phyloP scores from a whole-genome alignment of 2,888 invertebrate genomes.

The Chrysomela aeneicollis region DNA sequence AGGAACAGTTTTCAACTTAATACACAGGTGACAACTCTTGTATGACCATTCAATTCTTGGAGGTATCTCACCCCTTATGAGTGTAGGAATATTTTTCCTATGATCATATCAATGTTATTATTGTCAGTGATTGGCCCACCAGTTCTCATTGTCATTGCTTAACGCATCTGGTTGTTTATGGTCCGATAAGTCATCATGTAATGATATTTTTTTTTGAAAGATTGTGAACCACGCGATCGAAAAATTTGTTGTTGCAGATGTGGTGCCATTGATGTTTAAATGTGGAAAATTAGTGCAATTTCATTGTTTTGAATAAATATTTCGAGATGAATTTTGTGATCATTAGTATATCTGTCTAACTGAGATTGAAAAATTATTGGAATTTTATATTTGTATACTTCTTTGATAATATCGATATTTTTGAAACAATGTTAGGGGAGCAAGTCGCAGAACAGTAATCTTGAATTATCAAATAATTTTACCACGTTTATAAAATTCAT shows the following conservation, averaged over 20 bases:
- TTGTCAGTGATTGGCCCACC: too few relatives aligned
- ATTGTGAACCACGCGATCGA: background rate
- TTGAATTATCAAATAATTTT: background rate
- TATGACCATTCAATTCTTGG: too few relatives aligned
- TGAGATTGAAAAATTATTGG: slow-evolving; percentile 10
- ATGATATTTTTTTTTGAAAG: background rate
- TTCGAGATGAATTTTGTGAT: slow-evolving; percentile 8
- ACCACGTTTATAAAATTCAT: background rate
- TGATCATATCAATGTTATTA: too few relatives aligned
- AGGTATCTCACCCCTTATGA: too few relatives aligned
- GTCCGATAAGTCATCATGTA: too few relatives aligned
- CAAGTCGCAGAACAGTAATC: slow-evolving; percentile 2
- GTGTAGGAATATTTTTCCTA: too few relatives aligned
- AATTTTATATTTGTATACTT: slow-evolving; percentile 19
- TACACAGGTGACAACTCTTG: too few relatives aligned
- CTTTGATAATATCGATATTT: slow-evolving; percentile 4
- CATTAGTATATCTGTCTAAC: slow-evolving; percentile 14
- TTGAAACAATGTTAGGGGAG: background rate
- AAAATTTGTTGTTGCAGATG: slow-evolving; percentile 6
- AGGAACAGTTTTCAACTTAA: too few relatives aligned
- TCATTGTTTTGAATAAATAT: slow-evolving; percentile 19
- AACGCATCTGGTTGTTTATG: too few relatives aligned
- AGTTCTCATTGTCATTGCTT: too few relatives aligned
- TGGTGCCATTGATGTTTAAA: slow-evolving; percentile 27
- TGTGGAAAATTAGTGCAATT: slow-evolving; percentile 31